Conservation (phyloP, 1,140 invertebrate species). For the Prorops nasuta region DNA sequence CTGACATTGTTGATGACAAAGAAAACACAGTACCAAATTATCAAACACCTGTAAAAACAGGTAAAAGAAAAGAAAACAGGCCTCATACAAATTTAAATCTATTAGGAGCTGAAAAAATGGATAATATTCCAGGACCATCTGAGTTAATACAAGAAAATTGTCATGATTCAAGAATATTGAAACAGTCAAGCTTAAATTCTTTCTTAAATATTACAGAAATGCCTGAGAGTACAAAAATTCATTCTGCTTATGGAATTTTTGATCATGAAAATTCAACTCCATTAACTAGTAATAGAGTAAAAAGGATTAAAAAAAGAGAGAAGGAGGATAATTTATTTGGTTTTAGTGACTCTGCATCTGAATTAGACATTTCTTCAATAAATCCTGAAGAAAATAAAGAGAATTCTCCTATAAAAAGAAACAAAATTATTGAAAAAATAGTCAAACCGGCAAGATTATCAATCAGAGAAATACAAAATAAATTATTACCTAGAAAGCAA, state of each 20-base stretch:
- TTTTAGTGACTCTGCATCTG: constrained; percentile 28
- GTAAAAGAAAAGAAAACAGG: constrained; percentile 8
- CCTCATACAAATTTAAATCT: neutral
- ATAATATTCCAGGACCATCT: constrained; percentile 25
- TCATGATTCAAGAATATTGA: constrained; percentile 17
- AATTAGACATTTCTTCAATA: constrained; percentile 11
- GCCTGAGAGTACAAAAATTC: constrained; percentile 30
- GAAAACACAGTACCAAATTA: constrained; percentile 16
- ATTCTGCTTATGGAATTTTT: constrained; percentile 37
- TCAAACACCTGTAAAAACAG: constrained; percentile 13
- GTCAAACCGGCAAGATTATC: constrained; percentile 18
- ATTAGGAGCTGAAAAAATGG: constrained; percentile 9
- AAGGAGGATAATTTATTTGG: constrained; percentile 32
- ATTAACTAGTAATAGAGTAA: constrained; percentile 16
- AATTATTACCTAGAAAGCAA: constrained; percentile 9
- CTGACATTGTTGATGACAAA: constrained; percentile 10
- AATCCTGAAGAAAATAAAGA: constrained; percentile 4
- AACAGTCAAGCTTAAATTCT: constrained; percentile 37
- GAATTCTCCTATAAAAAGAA: neutral
- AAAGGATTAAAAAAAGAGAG: neutral
- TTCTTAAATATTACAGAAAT: constrained; percentile 37
- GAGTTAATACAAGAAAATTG: constrained; percentile 2
- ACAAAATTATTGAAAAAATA: constrained; percentile 5
- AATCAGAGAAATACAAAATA: constrained; percentile 24
- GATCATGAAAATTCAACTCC: constrained; percentile 31